Conservation (phyloP, 2,797 vertebrate genomes). For the Crocidura indochinensis region DNA sequence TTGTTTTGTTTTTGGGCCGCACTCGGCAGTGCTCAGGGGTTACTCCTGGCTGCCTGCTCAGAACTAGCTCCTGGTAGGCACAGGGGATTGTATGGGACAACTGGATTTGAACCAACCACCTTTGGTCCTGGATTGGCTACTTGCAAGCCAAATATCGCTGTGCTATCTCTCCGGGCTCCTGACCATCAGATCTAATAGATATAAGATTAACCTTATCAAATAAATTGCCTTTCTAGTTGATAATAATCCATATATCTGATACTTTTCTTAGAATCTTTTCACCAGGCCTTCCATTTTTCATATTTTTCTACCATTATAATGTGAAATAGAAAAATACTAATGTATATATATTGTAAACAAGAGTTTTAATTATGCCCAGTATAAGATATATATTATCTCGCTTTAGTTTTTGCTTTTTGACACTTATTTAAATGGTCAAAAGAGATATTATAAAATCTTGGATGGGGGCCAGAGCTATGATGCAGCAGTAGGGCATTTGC, state of each 20-base stretch:
- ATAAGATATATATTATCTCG: background rate
- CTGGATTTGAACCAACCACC: no score
- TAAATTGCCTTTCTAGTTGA: background rate
- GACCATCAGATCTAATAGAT: no score
- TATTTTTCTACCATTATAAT: background rate
- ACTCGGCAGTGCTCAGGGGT: no score
- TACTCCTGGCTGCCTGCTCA: no score
- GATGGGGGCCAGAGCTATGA: no score
- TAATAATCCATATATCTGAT: conserved; percentile 44
- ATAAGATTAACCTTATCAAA: conserved; percentile 16
- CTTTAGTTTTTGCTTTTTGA: background rate
- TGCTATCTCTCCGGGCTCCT: no score
- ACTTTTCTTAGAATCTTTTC: conserved; percentile 26
- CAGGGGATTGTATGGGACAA: no score
- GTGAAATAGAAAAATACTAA: conserved; percentile 43
- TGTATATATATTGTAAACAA: background rate
- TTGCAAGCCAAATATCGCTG: no score
- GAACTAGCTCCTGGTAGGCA: no score
- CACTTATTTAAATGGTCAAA: background rate
- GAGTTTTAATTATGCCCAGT: conserved; percentile 41
- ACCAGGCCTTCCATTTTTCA: background rate
- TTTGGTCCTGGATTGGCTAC: no score
- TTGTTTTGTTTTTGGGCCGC: no score
- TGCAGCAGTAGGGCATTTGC: no score
- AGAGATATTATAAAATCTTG: background rate